Conservation (phyloP, 2,797 vertebrate species). For the Sarcophilus harrisii region DNA sequence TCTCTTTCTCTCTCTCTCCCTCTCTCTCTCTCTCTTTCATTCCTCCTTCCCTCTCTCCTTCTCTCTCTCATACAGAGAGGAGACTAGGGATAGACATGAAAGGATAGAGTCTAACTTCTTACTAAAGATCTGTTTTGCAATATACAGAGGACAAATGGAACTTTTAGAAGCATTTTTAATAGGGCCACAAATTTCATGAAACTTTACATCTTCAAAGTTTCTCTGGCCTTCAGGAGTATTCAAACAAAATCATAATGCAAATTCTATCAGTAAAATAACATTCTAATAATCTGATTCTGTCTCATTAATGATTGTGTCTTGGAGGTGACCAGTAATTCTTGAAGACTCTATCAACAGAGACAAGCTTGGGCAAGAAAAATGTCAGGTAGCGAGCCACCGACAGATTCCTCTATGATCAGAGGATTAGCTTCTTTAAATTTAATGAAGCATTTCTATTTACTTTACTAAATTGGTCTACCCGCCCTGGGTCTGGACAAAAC, state of each 20-base stretch:
- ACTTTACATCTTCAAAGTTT: not conserved
- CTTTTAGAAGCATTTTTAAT: not conserved
- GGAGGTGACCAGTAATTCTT: not conserved
- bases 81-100: constrained; percentile 4
- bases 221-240: not conserved
- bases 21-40: too few species aligned
- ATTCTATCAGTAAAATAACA: not conserved
- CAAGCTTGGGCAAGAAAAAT: not conserved
- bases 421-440: not conserved
- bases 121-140: constrained; percentile 22
- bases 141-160: not conserved
- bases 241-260: not conserved
- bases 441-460: not conserved
- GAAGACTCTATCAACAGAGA: not conserved
- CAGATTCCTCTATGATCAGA: not conserved
- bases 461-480: not conserved
- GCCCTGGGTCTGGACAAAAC: not conserved
- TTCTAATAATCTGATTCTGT: not conserved
- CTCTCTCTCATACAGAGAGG: too few species aligned
- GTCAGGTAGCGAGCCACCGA: not conserved
- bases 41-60: too few species aligned
- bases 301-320: not conserved
- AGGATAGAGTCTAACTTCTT: not conserved
- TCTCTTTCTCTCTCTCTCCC: too few species aligned
- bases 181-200: not conserved